These are phyloP conservation scores for Tokudaia muenninki DNA, from an alignment of 2,797 vertebrate species.

Conservation along the genomic window DNA sequence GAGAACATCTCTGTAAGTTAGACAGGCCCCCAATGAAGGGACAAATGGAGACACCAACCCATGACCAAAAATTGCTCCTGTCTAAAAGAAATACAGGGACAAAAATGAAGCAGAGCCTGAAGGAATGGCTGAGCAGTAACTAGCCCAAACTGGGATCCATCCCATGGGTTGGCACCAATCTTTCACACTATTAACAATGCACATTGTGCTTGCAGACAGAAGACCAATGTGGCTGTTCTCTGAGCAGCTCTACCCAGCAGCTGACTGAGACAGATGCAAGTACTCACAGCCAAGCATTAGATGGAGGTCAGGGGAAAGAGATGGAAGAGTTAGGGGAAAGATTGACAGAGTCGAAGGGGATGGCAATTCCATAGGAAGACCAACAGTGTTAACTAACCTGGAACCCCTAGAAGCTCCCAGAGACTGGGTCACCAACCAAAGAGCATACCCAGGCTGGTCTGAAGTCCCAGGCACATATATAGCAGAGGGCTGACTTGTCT, in stretches of 20 bases:
- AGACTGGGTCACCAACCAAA: neutral
- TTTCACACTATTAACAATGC: neutral
- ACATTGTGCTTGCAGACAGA: neutral
- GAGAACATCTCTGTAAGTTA: neutral
- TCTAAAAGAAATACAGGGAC: neutral
- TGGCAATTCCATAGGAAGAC: neutral
- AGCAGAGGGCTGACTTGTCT: neutral
- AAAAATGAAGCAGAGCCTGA: neutral
- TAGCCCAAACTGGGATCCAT: neutral
- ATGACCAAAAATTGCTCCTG: neutral
- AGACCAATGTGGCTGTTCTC: neutral
- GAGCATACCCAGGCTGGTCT: neutral
- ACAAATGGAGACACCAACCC: neutral
- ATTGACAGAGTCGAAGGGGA: neutral
- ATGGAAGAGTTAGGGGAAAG: neutral
- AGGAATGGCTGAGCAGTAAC: neutral
- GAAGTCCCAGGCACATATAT: neutral
- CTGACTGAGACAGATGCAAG: neutral
- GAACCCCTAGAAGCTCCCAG: neutral
- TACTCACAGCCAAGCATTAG: neutral
- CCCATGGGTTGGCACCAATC: neutral
- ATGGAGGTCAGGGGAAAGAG: accelerated
- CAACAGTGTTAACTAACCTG: neutral
- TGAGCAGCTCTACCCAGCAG: neutral
- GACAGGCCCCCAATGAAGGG: neutral